phyloP scores from a whole-genome alignment of 30 jellyfish, hydroid and myxozoan species.

The Aurelia sp. region DNA sequence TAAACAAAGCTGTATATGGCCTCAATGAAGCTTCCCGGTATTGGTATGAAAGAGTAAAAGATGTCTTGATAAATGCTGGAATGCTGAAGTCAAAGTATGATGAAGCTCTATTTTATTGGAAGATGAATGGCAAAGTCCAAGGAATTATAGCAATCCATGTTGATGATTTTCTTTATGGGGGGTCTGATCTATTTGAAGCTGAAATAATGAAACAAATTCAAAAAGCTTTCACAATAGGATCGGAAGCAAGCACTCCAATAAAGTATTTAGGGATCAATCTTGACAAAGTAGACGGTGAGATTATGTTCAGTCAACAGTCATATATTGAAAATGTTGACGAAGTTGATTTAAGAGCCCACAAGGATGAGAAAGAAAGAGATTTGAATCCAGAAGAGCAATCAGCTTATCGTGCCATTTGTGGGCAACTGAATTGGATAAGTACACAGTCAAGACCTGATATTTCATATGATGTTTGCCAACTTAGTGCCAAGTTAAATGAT shows the following conservation, averaged over 20 bases:
- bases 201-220: background rate
- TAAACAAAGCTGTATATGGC: slow-evolving; percentile 48
- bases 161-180: slow-evolving; percentile 23
- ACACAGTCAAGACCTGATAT: too few relatives aligned
- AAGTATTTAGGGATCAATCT: slow-evolving; percentile 19
- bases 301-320: slow-evolving; percentile 34
- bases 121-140: background rate
- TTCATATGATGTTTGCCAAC: too few relatives aligned
- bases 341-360: too few relatives aligned
- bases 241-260: background rate
- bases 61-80: slow-evolving; percentile 29
- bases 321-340: slow-evolving; percentile 26
- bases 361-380: too few relatives aligned
- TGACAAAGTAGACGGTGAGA: slow-evolving; percentile 5
- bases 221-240: slow-evolving; percentile 7
- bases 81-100: slow-evolving; percentile 43
- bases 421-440: too few relatives aligned
- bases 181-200: slow-evolving; percentile 22
- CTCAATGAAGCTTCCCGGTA: slow-evolving; percentile 38
- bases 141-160: slow-evolving; percentile 21
- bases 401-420: too few relatives aligned
- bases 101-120: slow-evolving; percentile 12
- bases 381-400: too few relatives aligned
- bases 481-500: too few relatives aligned
- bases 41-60: slow-evolving; percentile 9